phyloP scores from a whole-genome alignment of 92 coral and sea anemone species.

The Porites lobata region DNA sequence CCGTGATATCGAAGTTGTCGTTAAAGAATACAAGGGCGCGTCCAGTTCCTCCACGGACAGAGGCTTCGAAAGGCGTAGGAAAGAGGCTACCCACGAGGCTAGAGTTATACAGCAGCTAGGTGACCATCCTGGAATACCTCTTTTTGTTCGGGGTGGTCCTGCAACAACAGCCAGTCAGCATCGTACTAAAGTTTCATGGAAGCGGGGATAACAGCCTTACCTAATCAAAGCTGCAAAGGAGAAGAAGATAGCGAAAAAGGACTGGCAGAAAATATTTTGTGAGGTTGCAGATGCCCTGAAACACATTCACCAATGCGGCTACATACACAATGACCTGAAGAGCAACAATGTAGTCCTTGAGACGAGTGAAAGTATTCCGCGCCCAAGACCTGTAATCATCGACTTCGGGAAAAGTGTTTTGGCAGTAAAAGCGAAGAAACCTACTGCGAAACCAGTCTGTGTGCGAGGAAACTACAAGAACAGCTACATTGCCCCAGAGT shows the following conservation, averaged over 20 bases:
- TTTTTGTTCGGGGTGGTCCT: slow-evolving; percentile 36
- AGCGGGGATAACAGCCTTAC: slow-evolving; percentile 36
- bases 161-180: slow-evolving; percentile 27
- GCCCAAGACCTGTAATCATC: neutral
- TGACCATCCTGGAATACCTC: slow-evolving; percentile 63
- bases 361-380: neutral
- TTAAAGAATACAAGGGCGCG: slow-evolving; percentile 46
- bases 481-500: slow-evolving; percentile 7
- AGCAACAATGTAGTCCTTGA: slow-evolving; percentile 54
- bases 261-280: slow-evolving; percentile 46
- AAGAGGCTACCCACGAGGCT: no score
- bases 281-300: slow-evolving; percentile 39
- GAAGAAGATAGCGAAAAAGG: neutral
- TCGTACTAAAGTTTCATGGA: slow-evolving; percentile 53
- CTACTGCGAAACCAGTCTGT: neutral
- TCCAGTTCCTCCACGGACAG: neutral
- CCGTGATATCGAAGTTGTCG: slow-evolving; percentile 38
- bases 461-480: neutral
- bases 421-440: slow-evolving; percentile 18
- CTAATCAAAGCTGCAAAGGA: slow-evolving; percentile 37
- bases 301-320: slow-evolving; percentile 27
- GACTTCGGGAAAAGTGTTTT: slow-evolving; percentile 23
- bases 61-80: slow-evolving; percentile 19
- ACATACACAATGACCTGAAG: slow-evolving; percentile 58
- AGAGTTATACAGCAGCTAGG: slow-evolving; percentile 3